Evolutionary conservation across 1,140 invertebrate genomes (phyloP), one percentile per base, ranked within the genome.

Genomic region (Pollicipes pollicipes): DNA sequence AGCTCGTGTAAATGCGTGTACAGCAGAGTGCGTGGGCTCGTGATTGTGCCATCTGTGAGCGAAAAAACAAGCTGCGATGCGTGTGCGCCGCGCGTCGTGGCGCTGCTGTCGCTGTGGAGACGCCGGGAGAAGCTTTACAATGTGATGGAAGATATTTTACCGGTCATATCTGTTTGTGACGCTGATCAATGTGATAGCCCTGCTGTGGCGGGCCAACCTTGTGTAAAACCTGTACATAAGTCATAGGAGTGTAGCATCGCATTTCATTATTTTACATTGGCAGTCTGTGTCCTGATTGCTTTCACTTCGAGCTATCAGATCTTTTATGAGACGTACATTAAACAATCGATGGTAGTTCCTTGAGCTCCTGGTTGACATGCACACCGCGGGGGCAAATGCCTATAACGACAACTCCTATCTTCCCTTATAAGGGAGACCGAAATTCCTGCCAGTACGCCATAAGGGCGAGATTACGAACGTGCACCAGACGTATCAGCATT

Each of bases 121-220:
- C 45, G 21, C 45, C 45, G 45, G 45, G 45, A 58, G 45, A 58
- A 58, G 45, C 45, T 58, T 58, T 58, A 58, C 45, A 58, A 58
- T 58, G 45, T 58, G 45, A 58, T 58, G 45, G 45, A 58, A 58
- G 45, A 58, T 58, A 58, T 58, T 58, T 58, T 58, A 58, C 45
- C 45, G 45, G 45, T 58, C 45, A 58, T 58, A 58, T 58, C 45
- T 58, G 45, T 21, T 58, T 58, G 45, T 58, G 45, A 58, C 45
- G 45, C 45, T n/a, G 45, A 58, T 58, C 45, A 58, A 21, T 58
- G 45, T 58, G 45, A 58, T 58, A 58, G 45, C 45, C 45, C 17
- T 58, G 45, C 45, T 21, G 2, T 21, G 45, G 45, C 45, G 45
- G 45, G 45, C 45, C 45, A 10, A 58, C 8, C 17, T 24, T 58